Percentiles rank a stretch among this genome's conserved stretches.
Conservation (phyloP, 2,888 invertebrate species). For the Dysmachus trigonus region DNA sequence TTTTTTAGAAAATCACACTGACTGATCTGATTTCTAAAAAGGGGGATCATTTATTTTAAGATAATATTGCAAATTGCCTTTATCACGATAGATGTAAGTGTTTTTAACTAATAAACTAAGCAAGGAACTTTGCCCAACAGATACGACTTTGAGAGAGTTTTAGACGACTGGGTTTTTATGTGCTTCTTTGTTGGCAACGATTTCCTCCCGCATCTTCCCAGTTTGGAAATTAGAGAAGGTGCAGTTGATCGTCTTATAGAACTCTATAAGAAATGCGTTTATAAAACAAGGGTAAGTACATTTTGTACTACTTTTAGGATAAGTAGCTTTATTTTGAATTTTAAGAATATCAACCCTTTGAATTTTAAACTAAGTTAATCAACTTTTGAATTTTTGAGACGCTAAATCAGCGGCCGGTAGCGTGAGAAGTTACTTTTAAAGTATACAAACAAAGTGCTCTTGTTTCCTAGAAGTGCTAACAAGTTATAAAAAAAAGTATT, state of each 20-base stretch:
- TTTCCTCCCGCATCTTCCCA: conserved; percentile 97
- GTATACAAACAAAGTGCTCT: background rate
- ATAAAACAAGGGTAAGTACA: conserved; percentile 81
- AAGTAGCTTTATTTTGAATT: background rate
- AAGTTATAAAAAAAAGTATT: background rate
- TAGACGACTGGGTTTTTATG: conserved; percentile 99
- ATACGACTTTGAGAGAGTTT: conserved; percentile 92
- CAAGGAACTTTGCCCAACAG: background rate
- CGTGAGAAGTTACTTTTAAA: no score
- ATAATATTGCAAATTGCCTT: no score
- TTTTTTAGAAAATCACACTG: no score
- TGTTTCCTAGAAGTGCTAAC: background rate
- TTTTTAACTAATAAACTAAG: background rate
- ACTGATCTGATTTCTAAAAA: no score
- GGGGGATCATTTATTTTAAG: no score
- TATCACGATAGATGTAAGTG: background rate
- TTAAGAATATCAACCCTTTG: no score
- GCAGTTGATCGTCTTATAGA: conserved; percentile 94
- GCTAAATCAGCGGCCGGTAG: no score
- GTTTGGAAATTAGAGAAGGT: conserved; percentile 95
- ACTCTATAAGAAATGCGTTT: conserved; percentile 93
- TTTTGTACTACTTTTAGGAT: background rate
- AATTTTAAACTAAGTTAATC: no score
- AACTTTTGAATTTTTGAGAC: no score
- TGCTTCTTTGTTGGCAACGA: conserved; percentile 99